Evolutionary conservation across 2,797 vertebrate species (phyloP).

Genomic region (Tragelaphus oryx): DNA sequence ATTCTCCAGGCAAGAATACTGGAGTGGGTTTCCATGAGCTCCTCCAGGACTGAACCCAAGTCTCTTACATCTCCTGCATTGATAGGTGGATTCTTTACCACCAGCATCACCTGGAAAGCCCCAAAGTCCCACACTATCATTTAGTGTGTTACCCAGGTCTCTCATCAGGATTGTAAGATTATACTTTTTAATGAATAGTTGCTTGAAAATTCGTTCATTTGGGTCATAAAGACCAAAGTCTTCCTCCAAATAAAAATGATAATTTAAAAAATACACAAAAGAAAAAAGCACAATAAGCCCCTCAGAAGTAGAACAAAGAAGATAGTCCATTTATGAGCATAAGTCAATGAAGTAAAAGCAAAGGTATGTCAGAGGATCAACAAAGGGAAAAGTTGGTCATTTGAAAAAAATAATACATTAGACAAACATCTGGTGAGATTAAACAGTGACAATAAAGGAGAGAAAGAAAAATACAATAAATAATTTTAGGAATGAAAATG

Average conservation of each 20-base stretch:
- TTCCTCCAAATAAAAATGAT: slow-evolving; percentile 2
- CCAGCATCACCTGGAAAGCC: not conserved
- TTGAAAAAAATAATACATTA: not conserved
- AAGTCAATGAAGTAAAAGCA: not conserved
- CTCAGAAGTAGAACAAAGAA: not conserved
- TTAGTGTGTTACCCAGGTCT: not conserved
- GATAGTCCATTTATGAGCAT: not conserved
- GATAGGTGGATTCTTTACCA: not conserved
- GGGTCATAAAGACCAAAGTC: not conserved
- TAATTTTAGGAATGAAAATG: not conserved
- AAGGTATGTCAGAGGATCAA: not conserved
- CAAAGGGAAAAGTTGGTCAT: not conserved
- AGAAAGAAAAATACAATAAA: not conserved
- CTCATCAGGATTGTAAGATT: not conserved
- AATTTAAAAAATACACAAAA: not conserved
- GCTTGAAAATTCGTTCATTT: slow-evolving; percentile 15
- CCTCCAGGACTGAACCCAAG: not conserved
- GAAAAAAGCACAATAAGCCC: not conserved
- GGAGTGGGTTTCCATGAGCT: not conserved
- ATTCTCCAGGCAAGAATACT: not conserved
- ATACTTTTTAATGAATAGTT: not conserved
- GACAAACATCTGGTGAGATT: not conserved
- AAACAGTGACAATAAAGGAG: not conserved
- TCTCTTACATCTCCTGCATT: not conserved
- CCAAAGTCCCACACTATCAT: not conserved